Base-by-base conservation (phyloP, 2,888 invertebrate genomes). In the Lycaena phlaeas region DNA sequence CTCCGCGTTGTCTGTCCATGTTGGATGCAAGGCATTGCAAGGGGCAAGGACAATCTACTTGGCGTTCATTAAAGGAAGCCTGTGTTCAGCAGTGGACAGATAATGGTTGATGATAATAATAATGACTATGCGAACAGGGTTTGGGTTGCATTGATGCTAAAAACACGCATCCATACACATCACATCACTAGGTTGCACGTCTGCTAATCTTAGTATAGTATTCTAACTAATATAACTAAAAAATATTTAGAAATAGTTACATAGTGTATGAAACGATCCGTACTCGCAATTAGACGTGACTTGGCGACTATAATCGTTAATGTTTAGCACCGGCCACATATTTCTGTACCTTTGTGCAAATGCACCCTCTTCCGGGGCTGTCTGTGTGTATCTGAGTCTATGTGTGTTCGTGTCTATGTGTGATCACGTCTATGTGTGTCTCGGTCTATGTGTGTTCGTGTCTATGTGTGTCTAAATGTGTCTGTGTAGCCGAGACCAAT, bases 301-400 rank as follows among this genome's bases (percentile, higher is more conserved):
- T 78, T 73, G 74, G 74, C 62, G 65, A 65, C 74, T 69, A 84
- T 82, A 78, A 81, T 72, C 79, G 81, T 84, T 81, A 84, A 82
- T 79, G 82, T 78, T 81, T 74, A 84, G 79, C 66, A 73, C 74
- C 74, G 74, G 68, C 69, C 79, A 74, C 81, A 81, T 78, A 79
- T 79, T 78, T 74, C 77, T 70, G 66, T 75, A 74, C 78, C 78
- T 79, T 73, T 74, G 71, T 72, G 71, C 79, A 67, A 71, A 71
- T 75, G 77, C 76, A 70, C 74, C 73, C 71, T 67, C 73, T 61
- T 50, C 50, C 43, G 22, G 22, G 22, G n/a, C n/a, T 5, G 2
- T 31, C 26, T 31, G 29, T 31, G 17, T 40, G 31, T 31, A 26
- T 26, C 26, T 26, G 26, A 15, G 7, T 31, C 6, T 31, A 11